Percentiles rank a stretch among this genome's conserved stretches.
Evolutionary conservation across 2,888 invertebrate genomes (phyloP).

Genomic region (Gari tellinella): DNA sequence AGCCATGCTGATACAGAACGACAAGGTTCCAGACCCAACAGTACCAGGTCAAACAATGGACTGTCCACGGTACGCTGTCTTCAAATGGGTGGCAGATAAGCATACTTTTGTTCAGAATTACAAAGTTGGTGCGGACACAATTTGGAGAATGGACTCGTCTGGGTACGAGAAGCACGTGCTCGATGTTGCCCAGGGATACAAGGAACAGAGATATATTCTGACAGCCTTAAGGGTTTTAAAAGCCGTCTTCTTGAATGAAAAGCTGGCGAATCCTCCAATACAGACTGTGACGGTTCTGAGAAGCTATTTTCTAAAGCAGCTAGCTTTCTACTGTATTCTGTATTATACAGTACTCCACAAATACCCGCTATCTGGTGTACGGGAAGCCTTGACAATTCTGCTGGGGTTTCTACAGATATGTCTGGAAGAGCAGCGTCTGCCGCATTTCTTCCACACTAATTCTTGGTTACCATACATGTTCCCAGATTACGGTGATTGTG

Average conservation of each 20-base stretch:
- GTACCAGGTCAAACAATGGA: conserved; percentile 14
- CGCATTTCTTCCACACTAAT: no score
- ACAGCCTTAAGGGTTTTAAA: conserved; percentile 57
- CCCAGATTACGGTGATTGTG: no score
- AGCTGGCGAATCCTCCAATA: no score
- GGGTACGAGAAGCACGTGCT: conserved; percentile 57
- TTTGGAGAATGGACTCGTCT: conserved; percentile 51
- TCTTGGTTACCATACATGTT: no score
- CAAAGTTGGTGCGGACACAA: conserved; percentile 2
- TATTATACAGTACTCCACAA: no score
- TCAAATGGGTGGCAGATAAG: conserved; percentile 45
- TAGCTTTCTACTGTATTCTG: no score
- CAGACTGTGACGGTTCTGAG: no score
- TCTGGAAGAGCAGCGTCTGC: no score
- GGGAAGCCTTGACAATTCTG: no score
- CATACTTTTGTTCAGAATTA: not conserved
- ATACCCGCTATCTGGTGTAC: no score
- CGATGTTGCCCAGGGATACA: conserved; percentile 35
- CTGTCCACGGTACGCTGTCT: conserved; percentile 45
- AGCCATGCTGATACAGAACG: conserved; percentile 26
- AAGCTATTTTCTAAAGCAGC: no score
- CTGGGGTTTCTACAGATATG: no score
- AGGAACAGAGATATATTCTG: conserved; percentile 36
- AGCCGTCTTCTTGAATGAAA: conserved; percentile 13
- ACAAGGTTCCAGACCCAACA: conserved; percentile 25